Evolutionary conservation across 53 echinoderm and acorn worm genomes (phyloP).

Genomic region (Echinarachnius parma): DNA sequence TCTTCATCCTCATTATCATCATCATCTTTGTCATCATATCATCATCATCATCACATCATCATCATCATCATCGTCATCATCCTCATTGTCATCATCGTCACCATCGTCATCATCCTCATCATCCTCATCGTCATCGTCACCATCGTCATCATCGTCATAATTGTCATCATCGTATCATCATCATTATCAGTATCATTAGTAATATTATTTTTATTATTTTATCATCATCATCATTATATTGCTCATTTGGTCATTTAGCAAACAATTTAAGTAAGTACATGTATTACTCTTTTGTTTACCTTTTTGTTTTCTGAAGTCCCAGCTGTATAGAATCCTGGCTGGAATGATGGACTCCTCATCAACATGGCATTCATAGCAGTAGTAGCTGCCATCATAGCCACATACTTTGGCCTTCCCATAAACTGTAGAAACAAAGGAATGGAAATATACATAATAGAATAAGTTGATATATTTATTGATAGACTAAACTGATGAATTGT

Average conservation of each 20-base stretch:
- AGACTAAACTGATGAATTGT: too few relatives aligned
- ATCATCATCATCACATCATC: background rate
- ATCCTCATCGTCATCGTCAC: slow-evolving; percentile 2
- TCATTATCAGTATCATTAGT: background rate
- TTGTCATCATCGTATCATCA: background rate
- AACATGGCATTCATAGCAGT: slow-evolving; percentile 90
- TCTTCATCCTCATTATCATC: too few relatives aligned
- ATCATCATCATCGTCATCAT: background rate
- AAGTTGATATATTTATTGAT: too few relatives aligned
- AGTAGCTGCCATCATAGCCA: slow-evolving; percentile 87
- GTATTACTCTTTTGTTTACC: slow-evolving; percentile 35
- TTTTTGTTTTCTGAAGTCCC: slow-evolving; percentile 97
- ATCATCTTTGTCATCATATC: too few relatives aligned
- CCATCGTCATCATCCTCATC: background rate
- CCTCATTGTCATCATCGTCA: slow-evolving; percentile 1
- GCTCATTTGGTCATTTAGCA: too few relatives aligned
- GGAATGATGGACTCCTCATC: slow-evolving; percentile 95
- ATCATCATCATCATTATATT: too few relatives aligned
- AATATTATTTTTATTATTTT: too few relatives aligned
- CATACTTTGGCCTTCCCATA: slow-evolving; percentile 94
- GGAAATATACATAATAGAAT: too few relatives aligned
- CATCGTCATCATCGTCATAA: background rate
- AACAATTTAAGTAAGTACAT: too few relatives aligned
- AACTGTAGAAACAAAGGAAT: slow-evolving; percentile 48
- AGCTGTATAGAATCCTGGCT: slow-evolving; percentile 86